Conservation (phyloP, 1,140 invertebrate genomes). For the Trachymyrmex cornetzi region DNA sequence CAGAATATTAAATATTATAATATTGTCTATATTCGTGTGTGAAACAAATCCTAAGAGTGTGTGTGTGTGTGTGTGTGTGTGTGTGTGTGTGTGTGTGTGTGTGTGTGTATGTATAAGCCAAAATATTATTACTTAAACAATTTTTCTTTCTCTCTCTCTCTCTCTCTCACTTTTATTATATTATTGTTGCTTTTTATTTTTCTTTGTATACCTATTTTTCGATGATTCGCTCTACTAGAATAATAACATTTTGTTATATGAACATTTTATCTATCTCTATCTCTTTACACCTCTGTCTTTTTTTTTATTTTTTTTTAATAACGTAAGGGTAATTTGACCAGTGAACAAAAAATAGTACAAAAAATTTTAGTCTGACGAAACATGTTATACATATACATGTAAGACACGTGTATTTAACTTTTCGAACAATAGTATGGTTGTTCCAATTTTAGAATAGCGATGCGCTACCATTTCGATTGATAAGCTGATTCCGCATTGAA, state of each 20-base stretch:
- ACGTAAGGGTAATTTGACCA: neutral
- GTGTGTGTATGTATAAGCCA: neutral
- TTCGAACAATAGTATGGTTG: neutral
- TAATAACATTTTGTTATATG: no score
- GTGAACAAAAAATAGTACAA: neutral
- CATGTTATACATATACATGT: neutral
- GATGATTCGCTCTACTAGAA: no score
- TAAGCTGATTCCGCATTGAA: constrained; percentile 51
- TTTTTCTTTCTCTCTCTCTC: neutral
- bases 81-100: no score
- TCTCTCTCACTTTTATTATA: neutral
- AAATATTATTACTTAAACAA: neutral
- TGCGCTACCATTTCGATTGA: constrained; percentile 10
- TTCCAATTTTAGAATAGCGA: neutral
- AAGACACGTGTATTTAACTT: constrained; percentile 6
- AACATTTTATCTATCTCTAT: no score
- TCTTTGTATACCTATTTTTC: no score
- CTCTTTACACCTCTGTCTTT: neutral
- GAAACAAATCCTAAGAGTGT: neutral
- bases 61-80: no score
- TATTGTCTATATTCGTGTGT: no score
- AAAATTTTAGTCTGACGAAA: neutral
- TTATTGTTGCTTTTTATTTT: no score
- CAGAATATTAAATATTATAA: no score
- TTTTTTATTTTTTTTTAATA: neutral